phyloP scores from a whole-genome alignment of 1,140 invertebrate genomes.

The Drosophila santomea region DNA sequence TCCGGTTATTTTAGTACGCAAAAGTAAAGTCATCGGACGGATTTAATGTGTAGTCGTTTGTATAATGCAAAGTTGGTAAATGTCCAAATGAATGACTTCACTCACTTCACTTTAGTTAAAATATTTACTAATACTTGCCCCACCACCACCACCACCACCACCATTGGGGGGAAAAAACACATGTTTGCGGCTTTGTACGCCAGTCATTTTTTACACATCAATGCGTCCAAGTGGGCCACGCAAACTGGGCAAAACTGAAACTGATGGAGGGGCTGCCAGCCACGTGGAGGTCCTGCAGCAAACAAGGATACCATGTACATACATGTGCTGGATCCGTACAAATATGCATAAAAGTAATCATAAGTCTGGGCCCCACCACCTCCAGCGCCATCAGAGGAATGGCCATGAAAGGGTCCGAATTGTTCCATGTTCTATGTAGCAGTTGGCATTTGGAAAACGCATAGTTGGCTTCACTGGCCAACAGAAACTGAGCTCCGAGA shows the following conservation, averaged over 20 bases:
- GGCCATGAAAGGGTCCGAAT: constrained; percentile 40
- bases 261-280: constrained; percentile 2
- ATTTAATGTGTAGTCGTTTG: constrained; percentile 71
- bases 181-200: constrained; percentile 69
- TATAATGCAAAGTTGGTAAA: constrained; percentile 80
- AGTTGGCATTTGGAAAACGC: constrained; percentile 15
- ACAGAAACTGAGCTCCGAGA: constrained; percentile 17
- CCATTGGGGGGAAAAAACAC: constrained; percentile 41
- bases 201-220: constrained; percentile 72
- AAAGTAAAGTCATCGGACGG: constrained; percentile 67
- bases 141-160: background rate
- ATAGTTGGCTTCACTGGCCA: constrained; percentile 45
- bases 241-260: background rate
- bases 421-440: constrained; percentile 26
- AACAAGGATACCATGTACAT: background rate
- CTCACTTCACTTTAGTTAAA: constrained; percentile 74
- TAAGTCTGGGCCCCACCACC: constrained; percentile 9
- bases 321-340: constrained; percentile 24
- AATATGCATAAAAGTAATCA: constrained; percentile 64
- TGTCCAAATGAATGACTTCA: constrained; percentile 82
- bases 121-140: constrained; percentile 77
- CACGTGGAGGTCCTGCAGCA: constrained; percentile 24
- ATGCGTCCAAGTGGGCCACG: constrained; percentile 44
- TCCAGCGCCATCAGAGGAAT: background rate
- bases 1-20: constrained; percentile 82